Conservation (phyloP, 2,797 vertebrate species). For the Discoglossus pictus region DNA sequence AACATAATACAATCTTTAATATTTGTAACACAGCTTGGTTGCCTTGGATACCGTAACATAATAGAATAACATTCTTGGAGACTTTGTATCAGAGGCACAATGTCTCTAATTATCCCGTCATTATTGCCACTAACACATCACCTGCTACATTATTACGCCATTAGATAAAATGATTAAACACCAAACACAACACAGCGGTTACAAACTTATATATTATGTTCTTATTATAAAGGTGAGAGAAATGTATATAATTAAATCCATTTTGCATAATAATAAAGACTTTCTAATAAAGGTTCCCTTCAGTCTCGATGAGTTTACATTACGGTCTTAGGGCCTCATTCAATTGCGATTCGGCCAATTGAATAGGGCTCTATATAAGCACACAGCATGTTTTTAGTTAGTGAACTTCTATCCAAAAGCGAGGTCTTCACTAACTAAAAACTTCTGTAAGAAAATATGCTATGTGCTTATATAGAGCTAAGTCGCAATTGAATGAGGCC, state of each 20-base stretch:
- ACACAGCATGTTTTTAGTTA: no score
- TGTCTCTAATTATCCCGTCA: conserved; percentile 38
- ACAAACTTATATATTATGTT: conserved; percentile 11
- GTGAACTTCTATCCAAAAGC: no score
- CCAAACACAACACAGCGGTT: conserved; percentile 15
- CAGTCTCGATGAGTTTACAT: no score
- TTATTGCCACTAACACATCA: conserved; percentile 31
- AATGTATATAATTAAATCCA: conserved; percentile 13
- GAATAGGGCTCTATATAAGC: no score
- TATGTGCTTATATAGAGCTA: no score
- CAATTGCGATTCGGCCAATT: no score
- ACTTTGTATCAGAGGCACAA: conserved; percentile 12
- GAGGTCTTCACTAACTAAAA: no score
- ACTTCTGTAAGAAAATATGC: no score
- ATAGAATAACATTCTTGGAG: conserved; percentile 17
- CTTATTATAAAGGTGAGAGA: conserved; percentile 10
- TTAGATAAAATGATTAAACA: conserved; percentile 31
- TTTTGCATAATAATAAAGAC: no score
- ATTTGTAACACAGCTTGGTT: conserved; percentile 59
- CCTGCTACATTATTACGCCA: conserved; percentile 38
- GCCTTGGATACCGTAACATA: conserved; percentile 54
- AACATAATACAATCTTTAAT: conserved; percentile 60
- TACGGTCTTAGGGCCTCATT: no score
- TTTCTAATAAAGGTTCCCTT: no score
- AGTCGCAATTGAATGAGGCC: no score